Evolutionary conservation across 2,888 invertebrate species (phyloP), one percentile per base, ranked within the genome.

Genomic region (Yponomeuta malinellus): DNA sequence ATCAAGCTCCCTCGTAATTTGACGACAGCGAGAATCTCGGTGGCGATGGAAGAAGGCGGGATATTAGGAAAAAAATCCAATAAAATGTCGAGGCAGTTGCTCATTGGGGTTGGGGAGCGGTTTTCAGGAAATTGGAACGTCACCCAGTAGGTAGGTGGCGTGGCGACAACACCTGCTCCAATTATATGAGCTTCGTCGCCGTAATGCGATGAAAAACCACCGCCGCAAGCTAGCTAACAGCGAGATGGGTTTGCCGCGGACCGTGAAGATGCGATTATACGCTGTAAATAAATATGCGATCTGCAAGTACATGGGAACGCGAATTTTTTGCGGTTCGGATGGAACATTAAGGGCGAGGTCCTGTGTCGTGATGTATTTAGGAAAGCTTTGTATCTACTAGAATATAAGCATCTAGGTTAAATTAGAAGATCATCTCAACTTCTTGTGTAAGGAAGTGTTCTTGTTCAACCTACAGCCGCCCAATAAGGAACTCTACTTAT

Each of bases 31-130:
- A 81, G 78, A 77, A 78, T 78, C 70, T 77, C 73, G 77, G 77
- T 83, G 29, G 77, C 82, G 82, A 82, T 83, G 83, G 83, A 23
- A 64, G 52, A 15, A 59, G 52, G 52, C 43, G 82, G 84, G 84
- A 88, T 86, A 88, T 88, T 85, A 84, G 82, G 82, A 81, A 86
- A 83, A 83, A 88, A 89, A 86, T 83, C 85, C 83, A 88, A 89
- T 87, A 88, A 88, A 81, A 75, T 74, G 73, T 70, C 33, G 31
- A 70, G 76, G 73, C 77, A 76, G 71, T 73, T 70, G 74, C 72
- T 72, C 64, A 37, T 10, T 9, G 4, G 37, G 68, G 74, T 74
- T 76, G 75, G 74, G 72, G 72, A 72, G 72, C 78, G 80, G 78
- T 76, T 80, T 75, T 75, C 79, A 81, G 86, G 86, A 87, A 88